phyloP scores from a whole-genome alignment of 2,113 vertebrate species.

The Puffinus mauretanicus region DNA sequence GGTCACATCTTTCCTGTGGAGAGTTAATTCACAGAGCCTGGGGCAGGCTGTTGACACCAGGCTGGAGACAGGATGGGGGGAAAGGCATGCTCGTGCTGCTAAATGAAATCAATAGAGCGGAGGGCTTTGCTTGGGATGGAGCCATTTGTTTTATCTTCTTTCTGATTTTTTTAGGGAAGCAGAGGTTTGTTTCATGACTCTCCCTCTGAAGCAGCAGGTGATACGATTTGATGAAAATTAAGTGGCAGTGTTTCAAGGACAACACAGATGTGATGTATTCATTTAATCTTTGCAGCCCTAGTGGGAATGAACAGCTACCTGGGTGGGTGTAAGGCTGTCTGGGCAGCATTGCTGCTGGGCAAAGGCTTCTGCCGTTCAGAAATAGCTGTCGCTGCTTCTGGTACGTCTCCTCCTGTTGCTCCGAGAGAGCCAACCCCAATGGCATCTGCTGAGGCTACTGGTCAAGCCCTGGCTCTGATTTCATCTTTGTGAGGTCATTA shows the following conservation, averaged over 20 bases:
- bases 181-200: neutral
- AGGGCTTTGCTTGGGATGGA: neutral
- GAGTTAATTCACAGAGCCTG: neutral
- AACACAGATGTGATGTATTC: neutral
- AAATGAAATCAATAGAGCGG: neutral
- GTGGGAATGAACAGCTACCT: neutral
- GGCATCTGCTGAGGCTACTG: neutral
- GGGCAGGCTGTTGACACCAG: neutral
- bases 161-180: neutral
- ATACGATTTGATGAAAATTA: neutral
- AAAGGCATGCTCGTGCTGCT: neutral
- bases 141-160: neutral
- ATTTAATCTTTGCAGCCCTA: neutral
- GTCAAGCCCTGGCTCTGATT: neutral
- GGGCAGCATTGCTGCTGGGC: fast-evolving
- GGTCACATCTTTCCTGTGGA: neutral
- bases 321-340: neutral
- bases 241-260: neutral
- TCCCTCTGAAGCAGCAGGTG: neutral
- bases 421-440: neutral
- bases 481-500: neutral
- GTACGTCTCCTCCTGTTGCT: neutral
- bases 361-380: neutral
- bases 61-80: neutral
- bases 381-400: neutral